These are phyloP conservation scores for Mythimna albipuncta DNA, from an alignment of 2,888 invertebrate genomes.

Conservation along the genomic window DNA sequence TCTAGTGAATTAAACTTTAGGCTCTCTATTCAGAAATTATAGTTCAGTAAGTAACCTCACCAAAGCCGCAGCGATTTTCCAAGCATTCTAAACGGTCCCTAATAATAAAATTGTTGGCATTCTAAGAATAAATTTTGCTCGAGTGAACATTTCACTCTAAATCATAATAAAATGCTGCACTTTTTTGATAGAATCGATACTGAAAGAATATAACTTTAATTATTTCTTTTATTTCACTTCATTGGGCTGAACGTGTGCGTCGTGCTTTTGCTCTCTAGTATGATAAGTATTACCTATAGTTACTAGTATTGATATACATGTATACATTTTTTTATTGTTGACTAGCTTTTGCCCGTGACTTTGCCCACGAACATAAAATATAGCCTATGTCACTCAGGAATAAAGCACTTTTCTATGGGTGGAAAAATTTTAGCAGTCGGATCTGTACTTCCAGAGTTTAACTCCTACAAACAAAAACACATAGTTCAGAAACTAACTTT, in stretches of 20 bases:
- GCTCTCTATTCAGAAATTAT: background rate
- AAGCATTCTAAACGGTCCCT: slow-evolving; percentile 62
- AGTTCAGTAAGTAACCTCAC: background rate
- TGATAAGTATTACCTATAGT: background rate
- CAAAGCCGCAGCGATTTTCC: slow-evolving; percentile 4
- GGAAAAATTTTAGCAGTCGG: too few relatives aligned
- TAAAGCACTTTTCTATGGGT: too few relatives aligned
- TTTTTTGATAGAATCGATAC: slow-evolving; percentile 63
- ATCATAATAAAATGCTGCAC: slow-evolving; percentile 70
- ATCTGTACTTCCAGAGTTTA: too few relatives aligned
- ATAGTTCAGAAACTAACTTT: too few relatives aligned
- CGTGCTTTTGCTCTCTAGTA: background rate
- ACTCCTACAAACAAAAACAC: too few relatives aligned
- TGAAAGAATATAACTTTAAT: slow-evolving; percentile 35
- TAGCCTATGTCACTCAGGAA: too few relatives aligned
- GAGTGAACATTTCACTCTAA: slow-evolving; percentile 75
- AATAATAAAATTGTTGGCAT: slow-evolving; percentile 69
- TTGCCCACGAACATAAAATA: too few relatives aligned
- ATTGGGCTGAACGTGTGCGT: slow-evolving; percentile 4
- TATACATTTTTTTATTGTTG: too few relatives aligned
- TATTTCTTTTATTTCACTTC: slow-evolving; percentile 34
- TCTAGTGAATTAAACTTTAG: background rate
- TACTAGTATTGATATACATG: too few relatives aligned
- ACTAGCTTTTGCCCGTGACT: too few relatives aligned
- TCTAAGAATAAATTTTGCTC: slow-evolving; percentile 75